These are phyloP conservation scores for Cantharis rufa DNA, from an alignment of 2,888 invertebrate genomes.

Conservation along the genomic window DNA sequence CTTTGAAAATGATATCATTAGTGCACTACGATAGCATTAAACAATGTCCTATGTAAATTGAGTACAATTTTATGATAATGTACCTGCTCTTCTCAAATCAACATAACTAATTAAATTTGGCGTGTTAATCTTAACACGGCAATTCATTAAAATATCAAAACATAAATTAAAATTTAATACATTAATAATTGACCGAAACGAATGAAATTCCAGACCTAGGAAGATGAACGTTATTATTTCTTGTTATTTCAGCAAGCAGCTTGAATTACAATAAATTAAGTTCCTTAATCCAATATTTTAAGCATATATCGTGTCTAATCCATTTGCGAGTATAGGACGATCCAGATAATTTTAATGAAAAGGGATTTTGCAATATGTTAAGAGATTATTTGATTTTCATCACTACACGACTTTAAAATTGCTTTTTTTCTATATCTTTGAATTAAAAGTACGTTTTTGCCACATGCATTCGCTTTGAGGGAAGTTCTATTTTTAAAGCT, in stretches of 20 bases:
- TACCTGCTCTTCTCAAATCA: too few relatives aligned
- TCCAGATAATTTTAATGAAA: slow-evolving; percentile 4
- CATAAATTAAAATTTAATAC: background rate
- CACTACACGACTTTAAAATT: background rate
- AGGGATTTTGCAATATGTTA: background rate
- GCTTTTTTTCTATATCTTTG: background rate
- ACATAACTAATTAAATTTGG: background rate
- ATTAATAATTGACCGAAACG: background rate
- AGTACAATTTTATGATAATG: too few relatives aligned
- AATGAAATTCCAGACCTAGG: too few relatives aligned
- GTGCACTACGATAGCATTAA: too few relatives aligned
- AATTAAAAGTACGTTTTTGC: background rate
- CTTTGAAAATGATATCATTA: too few relatives aligned
- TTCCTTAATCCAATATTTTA: background rate
- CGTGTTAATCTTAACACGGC: background rate
- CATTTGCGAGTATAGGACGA: background rate
- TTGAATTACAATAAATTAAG: background rate
- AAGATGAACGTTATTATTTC: background rate
- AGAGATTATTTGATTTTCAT: slow-evolving; percentile 1
- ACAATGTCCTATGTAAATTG: too few relatives aligned
- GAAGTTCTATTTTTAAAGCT: background rate
- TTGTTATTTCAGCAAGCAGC: background rate
- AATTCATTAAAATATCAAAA: background rate
- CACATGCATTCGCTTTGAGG: background rate
- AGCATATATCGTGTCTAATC: background rate